Evolutionary conservation across 1,140 invertebrate species (phyloP), one percentile per base, ranked within the genome.

Genomic region (Zaprionus ghesquierei): DNA sequence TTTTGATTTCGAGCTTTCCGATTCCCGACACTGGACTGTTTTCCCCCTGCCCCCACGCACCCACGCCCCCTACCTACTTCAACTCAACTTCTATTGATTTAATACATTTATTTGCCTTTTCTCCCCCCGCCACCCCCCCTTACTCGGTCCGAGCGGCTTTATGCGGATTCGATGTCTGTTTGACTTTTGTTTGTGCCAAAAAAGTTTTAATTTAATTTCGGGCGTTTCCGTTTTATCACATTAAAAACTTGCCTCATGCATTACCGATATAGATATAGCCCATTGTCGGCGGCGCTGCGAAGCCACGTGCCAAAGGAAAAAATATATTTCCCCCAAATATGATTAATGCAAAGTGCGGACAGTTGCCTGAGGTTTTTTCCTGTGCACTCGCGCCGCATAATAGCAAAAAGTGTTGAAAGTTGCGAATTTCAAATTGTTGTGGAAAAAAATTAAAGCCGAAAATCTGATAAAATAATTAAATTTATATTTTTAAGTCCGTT

Each of bases 61-160:
- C 25, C 35, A 12, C 49, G 6, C 6, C 35, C n/a, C 35, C 8
- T 13, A 2, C 0, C n/a, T n/a, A 41, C 5, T 10, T n/a, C 23
- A 22, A 29, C 41, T 61, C 15, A 66, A 65, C 59, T 79, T 73
- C 65, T 74, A 89, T 89, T 89, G 84, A 89, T 84, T 89, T 89
- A 89, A 89, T 77, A 80, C 84, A 80, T 89, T 89, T 89, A 89
- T 80, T 89, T 84, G 73, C 66, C n/a, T n/a, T 64, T 53, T 51
- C 54, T 62, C 53, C 35, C 27, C 38, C n/a, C n/a, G n/a, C n/a
- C n/a, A n/a, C n/a, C n/a, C n/a, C n/a, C n/a, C n/a, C n/a, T n/a
- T n/a, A n/a, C n/a, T n/a, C n/a, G 38, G 31, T 46, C 55, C 22
- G 15, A 44, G 44, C 15, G 20, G 22, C 33, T 50, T 35, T 63